These are phyloP conservation scores for Centropristis striata DNA, from an alignment of 2,113 vertebrate genomes.

Conservation along the genomic window DNA sequence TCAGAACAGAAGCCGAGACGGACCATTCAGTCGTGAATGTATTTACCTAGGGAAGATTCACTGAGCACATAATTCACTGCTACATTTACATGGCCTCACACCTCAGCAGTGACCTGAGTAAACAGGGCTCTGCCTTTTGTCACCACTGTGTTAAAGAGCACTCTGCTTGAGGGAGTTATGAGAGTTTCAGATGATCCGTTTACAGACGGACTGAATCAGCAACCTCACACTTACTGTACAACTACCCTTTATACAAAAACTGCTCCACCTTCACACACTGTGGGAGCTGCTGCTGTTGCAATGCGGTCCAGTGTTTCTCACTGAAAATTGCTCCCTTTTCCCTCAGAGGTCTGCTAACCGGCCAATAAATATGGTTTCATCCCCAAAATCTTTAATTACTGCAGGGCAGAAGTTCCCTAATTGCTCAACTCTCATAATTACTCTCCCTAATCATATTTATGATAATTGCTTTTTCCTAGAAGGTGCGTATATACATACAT, in stretches of 20 bases:
- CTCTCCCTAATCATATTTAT: conserved; percentile 54
- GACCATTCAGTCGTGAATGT: conserved; percentile 31
- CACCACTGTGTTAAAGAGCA: conserved; percentile 8
- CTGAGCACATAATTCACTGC: conserved; percentile 49
- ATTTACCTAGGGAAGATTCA: conserved; percentile 52
- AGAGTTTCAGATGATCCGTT: conserved; percentile 38
- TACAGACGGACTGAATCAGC: conserved; percentile 28
- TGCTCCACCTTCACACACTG: conserved; percentile 38
- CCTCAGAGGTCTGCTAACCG: conserved; percentile 9
- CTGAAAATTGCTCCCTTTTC: neutral
- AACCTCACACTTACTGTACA: conserved; percentile 30
- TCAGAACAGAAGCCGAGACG: conserved; percentile 25
- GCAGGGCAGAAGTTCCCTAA: conserved; percentile 44
- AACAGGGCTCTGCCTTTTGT: conserved; percentile 36
- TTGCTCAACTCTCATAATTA: conserved; percentile 52
- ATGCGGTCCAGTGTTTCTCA: conserved; percentile 19
- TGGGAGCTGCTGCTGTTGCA: conserved; percentile 38
- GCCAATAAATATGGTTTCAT: conserved; percentile 46
- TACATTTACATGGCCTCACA: conserved; percentile 39
- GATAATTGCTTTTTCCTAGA: conserved; percentile 28
- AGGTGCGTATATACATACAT: neutral
- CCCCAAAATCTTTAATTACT: conserved; percentile 55
- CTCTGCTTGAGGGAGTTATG: conserved; percentile 1
- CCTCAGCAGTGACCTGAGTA: conserved; percentile 19
- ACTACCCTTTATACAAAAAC: conserved; percentile 22